Percentiles rank a stretch among this genome's conserved stretches.
Evolutionary conservation across 2,888 invertebrate genomes (phyloP).

Genomic region (Chironomus riparius): DNA sequence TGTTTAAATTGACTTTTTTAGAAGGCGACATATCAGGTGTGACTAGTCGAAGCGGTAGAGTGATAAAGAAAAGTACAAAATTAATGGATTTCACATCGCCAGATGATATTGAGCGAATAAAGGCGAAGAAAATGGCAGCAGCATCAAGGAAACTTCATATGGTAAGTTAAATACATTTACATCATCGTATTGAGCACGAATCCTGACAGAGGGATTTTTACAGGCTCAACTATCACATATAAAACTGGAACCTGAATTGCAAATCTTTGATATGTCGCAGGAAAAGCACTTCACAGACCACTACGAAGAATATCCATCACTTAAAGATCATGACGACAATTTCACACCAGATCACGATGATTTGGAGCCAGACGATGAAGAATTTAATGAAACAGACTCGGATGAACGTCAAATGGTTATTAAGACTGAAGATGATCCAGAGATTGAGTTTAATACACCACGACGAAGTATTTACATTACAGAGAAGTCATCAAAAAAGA

Average conservation of each 20-base stretch:
- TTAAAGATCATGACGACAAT: constrained; percentile 30
- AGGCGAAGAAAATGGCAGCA: constrained; percentile 29
- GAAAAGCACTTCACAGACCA: constrained; percentile 28
- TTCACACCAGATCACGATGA: constrained; percentile 32
- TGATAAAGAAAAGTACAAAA: constrained; percentile 47
- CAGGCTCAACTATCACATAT: not conserved
- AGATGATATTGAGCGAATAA: constrained; percentile 59
- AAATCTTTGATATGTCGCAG: not conserved
- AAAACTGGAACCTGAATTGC: constrained; percentile 17
- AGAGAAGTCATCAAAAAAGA: constrained; percentile 70
- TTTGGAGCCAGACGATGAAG: constrained; percentile 33
- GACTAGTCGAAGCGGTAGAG: constrained; percentile 12
- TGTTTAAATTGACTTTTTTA: not conserved
- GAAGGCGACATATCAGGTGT: not conserved
- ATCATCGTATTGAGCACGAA: not conserved
- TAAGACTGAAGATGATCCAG: constrained; percentile 34
- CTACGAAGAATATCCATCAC: constrained; percentile 30
- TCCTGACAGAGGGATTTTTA: too few relatives aligned
- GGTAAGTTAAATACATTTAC: not conserved
- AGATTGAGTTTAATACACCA: constrained; percentile 35
- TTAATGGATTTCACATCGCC: constrained; percentile 87
- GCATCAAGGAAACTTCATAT: constrained; percentile 16
- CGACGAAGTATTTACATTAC: constrained; percentile 57
- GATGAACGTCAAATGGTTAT: constrained; percentile 23
- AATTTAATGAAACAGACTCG: constrained; percentile 33